Base-by-base conservation (phyloP, 2,888 invertebrate species). In the Dinocampus coccinellae region DNA sequence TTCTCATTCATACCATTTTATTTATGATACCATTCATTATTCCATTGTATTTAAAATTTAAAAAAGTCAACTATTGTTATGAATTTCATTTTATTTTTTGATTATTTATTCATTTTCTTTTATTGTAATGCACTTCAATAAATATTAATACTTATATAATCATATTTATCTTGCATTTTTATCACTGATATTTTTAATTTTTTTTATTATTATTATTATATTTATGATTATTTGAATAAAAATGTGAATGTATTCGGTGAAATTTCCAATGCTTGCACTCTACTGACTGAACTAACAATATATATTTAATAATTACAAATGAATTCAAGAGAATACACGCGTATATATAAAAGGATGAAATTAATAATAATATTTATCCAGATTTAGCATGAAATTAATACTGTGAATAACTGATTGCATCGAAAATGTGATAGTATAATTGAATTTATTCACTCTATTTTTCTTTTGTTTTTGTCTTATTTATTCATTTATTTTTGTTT, bases 81-180 rank as follows among this genome's bases (percentile, higher is more conserved):
- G n/a, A n/a, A n/a, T n/a, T n/a, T n/a, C n/a, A n/a, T n/a, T n/a
- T n/a, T n/a, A n/a, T n/a, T n/a, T n/a, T n/a, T n/a, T n/a, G n/a
- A n/a, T 11, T n/a, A 34, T 65, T 55, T 22, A 20, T 22, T 10
- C n/a, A 47, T 61, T 33, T 53, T 26, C 82, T n/a, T n/a, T n/a
- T n/a, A n/a, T n/a, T n/a, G n/a, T n/a, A n/a, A n/a, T n/a, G n/a
- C n/a, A n/a, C n/a, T n/a, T n/a, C n/a, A n/a, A n/a, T n/a, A n/a
- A n/a, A n/a, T n/a, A n/a, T n/a, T n/a, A n/a, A n/a, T n/a, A n/a
- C n/a, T n/a, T n/a, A n/a, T n/a, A n/a, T n/a, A n/a, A n/a, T n/a
- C n/a, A n/a, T n/a, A n/a, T n/a, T n/a, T n/a, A n/a, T n/a, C n/a
- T n/a, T n/a, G n/a, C n/a, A n/a, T n/a, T n/a, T n/a, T n/a, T n/a